Percentiles rank a stretch among this genome's conserved stretches.
These are phyloP conservation scores for Callosobruchus maculatus DNA, from an alignment of 2,888 invertebrate species.

Conservation along the genomic window DNA sequence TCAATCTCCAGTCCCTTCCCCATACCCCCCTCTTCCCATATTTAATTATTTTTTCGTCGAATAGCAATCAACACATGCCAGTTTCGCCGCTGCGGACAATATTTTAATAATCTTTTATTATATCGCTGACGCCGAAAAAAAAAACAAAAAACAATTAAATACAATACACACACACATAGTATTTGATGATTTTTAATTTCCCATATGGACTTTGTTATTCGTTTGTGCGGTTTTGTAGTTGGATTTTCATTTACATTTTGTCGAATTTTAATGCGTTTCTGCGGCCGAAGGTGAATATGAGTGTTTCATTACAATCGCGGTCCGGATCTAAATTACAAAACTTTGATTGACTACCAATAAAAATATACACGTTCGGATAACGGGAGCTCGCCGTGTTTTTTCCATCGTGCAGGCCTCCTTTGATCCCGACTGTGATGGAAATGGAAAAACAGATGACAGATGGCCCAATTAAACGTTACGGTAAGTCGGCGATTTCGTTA, in stretches of 20 bases:
- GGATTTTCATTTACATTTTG: constrained; percentile 44
- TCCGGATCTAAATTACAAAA: constrained; percentile 36
- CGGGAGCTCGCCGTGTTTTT: neutral
- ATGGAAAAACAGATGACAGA: neutral
- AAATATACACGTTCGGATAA: neutral
- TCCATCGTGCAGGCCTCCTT: neutral
- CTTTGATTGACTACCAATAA: constrained; percentile 33
- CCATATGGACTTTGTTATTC: constrained; percentile 33
- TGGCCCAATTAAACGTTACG: neutral
- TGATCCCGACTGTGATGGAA: neutral
- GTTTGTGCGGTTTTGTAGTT: constrained; percentile 40
- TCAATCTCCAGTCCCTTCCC: neutral
- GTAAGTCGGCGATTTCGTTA: neutral
- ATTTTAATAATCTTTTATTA: constrained; percentile 18
- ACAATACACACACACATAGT: constrained; percentile 8
- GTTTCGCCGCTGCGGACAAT: neutral
- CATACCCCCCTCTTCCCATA: neutral
- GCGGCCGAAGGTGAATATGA: constrained; percentile 39
- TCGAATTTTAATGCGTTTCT: constrained; percentile 45
- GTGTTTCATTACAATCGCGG: constrained; percentile 42
- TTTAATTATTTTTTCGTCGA: neutral
- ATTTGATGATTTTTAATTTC: constrained; percentile 26
- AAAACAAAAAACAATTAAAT: constrained; percentile 13
- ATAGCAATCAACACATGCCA: neutral
- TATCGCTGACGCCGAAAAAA: constrained; percentile 12